Evolutionary conservation across 2,797 vertebrate genomes (phyloP).

Genomic region (Trichosurus vulpecula): DNA sequence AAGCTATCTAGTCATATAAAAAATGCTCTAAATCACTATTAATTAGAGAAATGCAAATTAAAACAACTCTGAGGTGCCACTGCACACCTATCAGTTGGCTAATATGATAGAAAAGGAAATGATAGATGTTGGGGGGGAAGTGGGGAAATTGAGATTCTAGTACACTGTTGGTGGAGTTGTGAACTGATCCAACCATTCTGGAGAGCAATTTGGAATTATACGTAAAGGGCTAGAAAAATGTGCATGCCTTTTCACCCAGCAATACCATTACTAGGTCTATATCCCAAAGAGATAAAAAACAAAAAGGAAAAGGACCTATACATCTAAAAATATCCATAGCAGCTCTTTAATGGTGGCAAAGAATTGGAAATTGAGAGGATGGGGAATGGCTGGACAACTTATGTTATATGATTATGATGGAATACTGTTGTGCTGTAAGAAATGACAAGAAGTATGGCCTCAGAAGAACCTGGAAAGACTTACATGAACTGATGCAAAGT

Average conservation of each 20-base stretch:
- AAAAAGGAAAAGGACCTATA: background rate
- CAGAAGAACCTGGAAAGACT: background rate
- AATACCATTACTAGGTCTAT: background rate
- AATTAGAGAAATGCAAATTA: too few species aligned
- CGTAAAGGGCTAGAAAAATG: background rate
- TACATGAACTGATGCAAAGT: background rate
- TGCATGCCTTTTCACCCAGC: background rate
- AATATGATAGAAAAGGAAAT: background rate
- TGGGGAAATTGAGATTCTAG: background rate
- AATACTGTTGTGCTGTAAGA: background rate
- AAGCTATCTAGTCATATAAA: background rate
- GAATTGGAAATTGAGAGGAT: background rate
- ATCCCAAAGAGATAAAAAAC: background rate
- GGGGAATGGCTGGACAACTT: too few species aligned
- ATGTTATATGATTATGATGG: background rate
- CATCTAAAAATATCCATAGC: background rate
- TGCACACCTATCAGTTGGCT: background rate
- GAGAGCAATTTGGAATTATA: background rate
- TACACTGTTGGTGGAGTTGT: background rate
- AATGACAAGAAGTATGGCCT: background rate
- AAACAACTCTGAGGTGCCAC: too few species aligned
- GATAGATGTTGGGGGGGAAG: background rate
- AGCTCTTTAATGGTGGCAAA: background rate
- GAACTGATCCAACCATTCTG: background rate
- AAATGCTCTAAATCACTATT: background rate